A percentile compares a stretch with the other conserved stretches of the same genome.
Evolutionary conservation across 2,113 vertebrate species (phyloP).

Genomic region (Zingel zingel): DNA sequence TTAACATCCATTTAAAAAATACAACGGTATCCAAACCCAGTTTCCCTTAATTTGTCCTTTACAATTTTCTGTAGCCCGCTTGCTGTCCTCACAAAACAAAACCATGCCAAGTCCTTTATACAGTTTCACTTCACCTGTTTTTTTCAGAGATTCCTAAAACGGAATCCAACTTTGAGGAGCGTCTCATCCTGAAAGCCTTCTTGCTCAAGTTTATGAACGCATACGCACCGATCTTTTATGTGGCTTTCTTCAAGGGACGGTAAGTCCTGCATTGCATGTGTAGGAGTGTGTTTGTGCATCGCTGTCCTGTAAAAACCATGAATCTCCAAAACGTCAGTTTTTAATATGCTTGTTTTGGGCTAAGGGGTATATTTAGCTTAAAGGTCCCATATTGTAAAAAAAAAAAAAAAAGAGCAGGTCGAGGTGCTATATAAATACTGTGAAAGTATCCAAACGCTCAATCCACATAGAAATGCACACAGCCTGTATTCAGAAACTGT

Average conservation of each 20-base stretch:
- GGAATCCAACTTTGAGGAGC: conserved; percentile 94
- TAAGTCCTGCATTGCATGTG: conserved; percentile 66
- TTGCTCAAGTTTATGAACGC: conserved; percentile 97
- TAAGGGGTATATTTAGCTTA: too few relatives aligned
- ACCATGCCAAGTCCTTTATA: neutral
- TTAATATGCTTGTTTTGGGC: neutral
- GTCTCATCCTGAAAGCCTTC: conserved; percentile 95
- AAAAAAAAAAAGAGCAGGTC: too few relatives aligned
- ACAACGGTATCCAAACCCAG: neutral
- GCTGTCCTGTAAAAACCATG: neutral
- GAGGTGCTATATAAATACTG: too few relatives aligned
- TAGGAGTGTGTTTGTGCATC: neutral
- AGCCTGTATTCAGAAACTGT: too few relatives aligned
- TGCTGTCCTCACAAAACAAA: neutral
- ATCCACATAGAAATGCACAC: too few relatives aligned
- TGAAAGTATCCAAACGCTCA: too few relatives aligned
- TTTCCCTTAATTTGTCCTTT: neutral
- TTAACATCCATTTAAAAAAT: neutral
- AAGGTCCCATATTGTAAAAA: too few relatives aligned
- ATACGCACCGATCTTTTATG: conserved; percentile 97
- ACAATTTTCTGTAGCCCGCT: neutral
- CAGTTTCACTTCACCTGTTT: conserved; percentile 20
- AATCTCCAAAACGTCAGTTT: neutral
- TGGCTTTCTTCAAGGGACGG: conserved; percentile 99
- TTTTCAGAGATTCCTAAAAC: conserved; percentile 95